Conservation (phyloP, 2,888 invertebrate species). For the Augiades crinisus region DNA sequence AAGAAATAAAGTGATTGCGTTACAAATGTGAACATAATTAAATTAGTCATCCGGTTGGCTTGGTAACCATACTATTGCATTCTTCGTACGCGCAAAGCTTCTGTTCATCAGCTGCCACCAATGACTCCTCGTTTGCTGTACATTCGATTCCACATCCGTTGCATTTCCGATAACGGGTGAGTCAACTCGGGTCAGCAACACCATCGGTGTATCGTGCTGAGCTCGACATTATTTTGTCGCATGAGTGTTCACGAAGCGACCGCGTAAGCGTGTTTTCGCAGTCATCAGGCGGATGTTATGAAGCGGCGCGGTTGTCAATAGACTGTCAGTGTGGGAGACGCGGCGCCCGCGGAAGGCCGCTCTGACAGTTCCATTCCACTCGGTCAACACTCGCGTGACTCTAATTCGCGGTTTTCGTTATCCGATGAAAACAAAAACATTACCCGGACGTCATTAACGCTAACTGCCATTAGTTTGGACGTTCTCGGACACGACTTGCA, state of each 20-base stretch:
- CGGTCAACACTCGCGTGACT: conserved; percentile 42
- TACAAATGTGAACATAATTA: conserved; percentile 45
- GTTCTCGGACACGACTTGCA: not conserved
- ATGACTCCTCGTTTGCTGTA: conserved; percentile 45
- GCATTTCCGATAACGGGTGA: conserved; percentile 73
- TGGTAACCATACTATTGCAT: conserved; percentile 53
- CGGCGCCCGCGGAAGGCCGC: conserved; percentile 55
- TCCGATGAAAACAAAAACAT: conserved; percentile 63
- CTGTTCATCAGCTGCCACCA: conserved; percentile 61
- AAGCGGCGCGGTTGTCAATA: conserved; percentile 37
- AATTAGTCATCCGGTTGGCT: conserved; percentile 64
- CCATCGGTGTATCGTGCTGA: conserved; percentile 10
- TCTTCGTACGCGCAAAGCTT: conserved; percentile 63
- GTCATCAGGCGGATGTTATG: conserved; percentile 47
- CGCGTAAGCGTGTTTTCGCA: conserved; percentile 47
- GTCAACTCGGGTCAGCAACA: conserved; percentile 45
- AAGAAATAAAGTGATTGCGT: conserved; percentile 67
- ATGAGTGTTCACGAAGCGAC: conserved; percentile 45
- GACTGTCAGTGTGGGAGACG: conserved; percentile 50
- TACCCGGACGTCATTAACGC: conserved; percentile 41
- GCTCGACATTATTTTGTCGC: conserved; percentile 44
- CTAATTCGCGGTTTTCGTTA: conserved; percentile 42
- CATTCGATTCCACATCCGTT: conserved; percentile 65
- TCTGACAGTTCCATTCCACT: conserved; percentile 39
- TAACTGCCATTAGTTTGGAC: not conserved